Percentiles rank a stretch among this genome's conserved stretches.
Evolutionary conservation across 2,797 vertebrate genomes (phyloP).

Genomic region (Hozukius guyotensis): DNA sequence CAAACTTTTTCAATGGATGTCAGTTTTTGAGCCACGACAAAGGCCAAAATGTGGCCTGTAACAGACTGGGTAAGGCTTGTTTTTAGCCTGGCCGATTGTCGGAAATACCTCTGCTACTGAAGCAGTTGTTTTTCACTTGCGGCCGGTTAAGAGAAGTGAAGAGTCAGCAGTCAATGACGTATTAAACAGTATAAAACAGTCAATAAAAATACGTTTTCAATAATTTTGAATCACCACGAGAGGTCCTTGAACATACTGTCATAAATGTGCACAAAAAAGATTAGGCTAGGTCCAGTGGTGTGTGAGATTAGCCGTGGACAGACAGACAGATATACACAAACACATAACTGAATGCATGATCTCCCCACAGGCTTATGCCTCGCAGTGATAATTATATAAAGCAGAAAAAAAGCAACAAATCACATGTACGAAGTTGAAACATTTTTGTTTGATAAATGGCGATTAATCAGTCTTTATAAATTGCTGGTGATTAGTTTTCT

Average conservation of each 20-base stretch:
- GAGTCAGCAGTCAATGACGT: not conserved
- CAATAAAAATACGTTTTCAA: not conserved
- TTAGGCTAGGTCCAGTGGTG: not conserved
- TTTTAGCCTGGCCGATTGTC: too few species aligned
- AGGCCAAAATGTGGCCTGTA: too few species aligned
- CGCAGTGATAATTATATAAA: not conserved
- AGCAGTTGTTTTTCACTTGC: not conserved
- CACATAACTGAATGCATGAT: not conserved
- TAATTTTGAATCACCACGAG: not conserved
- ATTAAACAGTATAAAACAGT: not conserved
- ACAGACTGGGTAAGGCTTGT: too few species aligned
- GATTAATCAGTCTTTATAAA: not conserved
- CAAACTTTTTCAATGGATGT: not conserved
- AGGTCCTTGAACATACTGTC: not conserved
- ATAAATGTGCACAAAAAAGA: not conserved
- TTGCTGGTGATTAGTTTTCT: not conserved
- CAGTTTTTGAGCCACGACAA: not conserved
- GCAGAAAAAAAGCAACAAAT: not conserved
- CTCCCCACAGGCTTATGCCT: fast-evolving
- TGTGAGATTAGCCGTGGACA: not conserved
- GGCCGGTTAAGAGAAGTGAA: too few species aligned
- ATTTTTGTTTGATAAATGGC: not conserved
- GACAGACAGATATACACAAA: not conserved
- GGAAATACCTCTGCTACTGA: not conserved
- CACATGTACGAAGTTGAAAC: too few species aligned